Evolutionary conservation across 2,113 vertebrate species (phyloP).

Genomic region (Naja naja): DNA sequence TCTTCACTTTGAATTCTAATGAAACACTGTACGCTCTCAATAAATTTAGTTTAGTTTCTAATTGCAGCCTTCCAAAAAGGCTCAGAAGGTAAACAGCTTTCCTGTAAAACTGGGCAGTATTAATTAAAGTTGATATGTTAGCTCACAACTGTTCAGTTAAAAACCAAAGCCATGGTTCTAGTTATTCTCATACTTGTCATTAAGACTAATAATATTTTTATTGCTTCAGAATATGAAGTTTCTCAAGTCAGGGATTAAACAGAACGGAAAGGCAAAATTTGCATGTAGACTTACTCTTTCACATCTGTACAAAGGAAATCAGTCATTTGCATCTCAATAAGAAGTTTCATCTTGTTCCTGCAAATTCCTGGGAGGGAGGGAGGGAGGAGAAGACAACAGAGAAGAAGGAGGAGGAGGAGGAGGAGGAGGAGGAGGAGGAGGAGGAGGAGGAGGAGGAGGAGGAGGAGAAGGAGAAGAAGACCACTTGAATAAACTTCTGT

Average conservation of each 20-base stretch:
- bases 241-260: not conserved
- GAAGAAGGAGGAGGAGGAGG: not conserved
- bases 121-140: not conserved
- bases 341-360: not conserved
- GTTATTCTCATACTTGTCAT: not conserved
- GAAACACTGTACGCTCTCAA: not conserved
- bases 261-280: not conserved
- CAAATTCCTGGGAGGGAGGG: not conserved
- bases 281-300: not conserved
- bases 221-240: not conserved
- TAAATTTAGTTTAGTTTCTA: not conserved
- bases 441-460: no score
- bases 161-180: not conserved
- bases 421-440: no score
- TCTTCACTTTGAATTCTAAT: not conserved
- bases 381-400: not conserved
- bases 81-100: not conserved
- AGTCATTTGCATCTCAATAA: not conserved
- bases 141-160: not conserved
- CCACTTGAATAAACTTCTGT: not conserved
- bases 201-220: not conserved
- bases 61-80: not conserved
- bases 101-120: not conserved
- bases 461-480: not conserved
- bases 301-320: not conserved